Conservation (phyloP, 2,888 invertebrate species). For the Oeneis ivallda region DNA sequence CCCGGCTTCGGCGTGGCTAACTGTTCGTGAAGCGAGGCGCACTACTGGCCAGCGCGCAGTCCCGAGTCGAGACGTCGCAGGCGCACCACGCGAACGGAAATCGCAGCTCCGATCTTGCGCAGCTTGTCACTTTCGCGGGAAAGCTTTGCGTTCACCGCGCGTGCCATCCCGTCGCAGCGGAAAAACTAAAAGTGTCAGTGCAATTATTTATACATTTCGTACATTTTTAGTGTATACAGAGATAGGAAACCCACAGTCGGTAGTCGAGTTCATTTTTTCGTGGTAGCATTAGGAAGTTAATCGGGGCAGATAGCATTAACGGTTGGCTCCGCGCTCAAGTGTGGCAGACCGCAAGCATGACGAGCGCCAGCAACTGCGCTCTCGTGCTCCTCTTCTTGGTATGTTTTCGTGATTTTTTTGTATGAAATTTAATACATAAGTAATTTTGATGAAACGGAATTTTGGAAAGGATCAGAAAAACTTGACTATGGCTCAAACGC, state of each 20-base stretch:
- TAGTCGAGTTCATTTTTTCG: slow-evolving; percentile 49
- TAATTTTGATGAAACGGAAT: too few species aligned
- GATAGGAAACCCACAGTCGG: background rate
- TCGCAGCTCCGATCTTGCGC: slow-evolving; percentile 29
- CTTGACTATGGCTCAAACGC: too few species aligned
- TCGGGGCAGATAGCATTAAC: slow-evolving; percentile 81
- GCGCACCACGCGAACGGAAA: slow-evolving; percentile 62
- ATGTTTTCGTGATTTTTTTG: slow-evolving; percentile 48
- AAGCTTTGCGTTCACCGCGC: slow-evolving; percentile 37
- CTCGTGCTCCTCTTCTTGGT: slow-evolving; percentile 72
- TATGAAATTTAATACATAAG: background rate
- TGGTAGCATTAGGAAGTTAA: slow-evolving; percentile 70
- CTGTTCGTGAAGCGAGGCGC: slow-evolving; percentile 70
- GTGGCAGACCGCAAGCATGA: slow-evolving; percentile 80
- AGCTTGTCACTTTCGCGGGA: slow-evolving; percentile 42
- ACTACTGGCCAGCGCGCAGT: slow-evolving; percentile 66
- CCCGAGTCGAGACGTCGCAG: slow-evolving; percentile 62
- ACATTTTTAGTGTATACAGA: slow-evolving; percentile 9
- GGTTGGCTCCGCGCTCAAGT: slow-evolving; percentile 80
- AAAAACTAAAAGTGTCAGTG: slow-evolving; percentile 38
- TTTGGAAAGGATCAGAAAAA: too few species aligned
- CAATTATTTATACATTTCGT: slow-evolving; percentile 30
- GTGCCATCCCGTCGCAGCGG: slow-evolving; percentile 16
- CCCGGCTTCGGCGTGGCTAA: slow-evolving; percentile 64
- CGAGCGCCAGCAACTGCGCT: slow-evolving; percentile 73